Percentiles rank a stretch among this genome's conserved stretches.
phyloP scores from a whole-genome alignment of 2,888 invertebrate species.

The Erpobdella octoculata region DNA sequence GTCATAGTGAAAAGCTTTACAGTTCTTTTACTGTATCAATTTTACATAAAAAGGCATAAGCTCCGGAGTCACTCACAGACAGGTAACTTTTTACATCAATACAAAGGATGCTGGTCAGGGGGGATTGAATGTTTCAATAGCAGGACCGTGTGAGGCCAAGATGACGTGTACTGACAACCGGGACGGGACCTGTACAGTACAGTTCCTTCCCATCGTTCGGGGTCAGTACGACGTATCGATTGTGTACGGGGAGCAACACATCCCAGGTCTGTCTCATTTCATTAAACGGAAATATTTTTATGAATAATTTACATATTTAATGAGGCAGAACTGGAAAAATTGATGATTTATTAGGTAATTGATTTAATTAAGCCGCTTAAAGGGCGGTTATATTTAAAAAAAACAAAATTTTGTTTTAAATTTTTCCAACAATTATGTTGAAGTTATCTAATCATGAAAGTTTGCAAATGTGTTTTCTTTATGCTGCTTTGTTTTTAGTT shows the following conservation, averaged over 20 bases:
- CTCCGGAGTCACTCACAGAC: constrained; percentile 7
- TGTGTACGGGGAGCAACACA: constrained; percentile 8
- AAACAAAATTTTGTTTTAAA: background rate
- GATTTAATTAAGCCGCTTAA: no score
- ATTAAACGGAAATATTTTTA: no score
- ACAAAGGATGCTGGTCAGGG: constrained; percentile 26
- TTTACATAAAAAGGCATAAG: constrained; percentile 23
- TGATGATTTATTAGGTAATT: background rate
- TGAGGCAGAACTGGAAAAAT: no score
- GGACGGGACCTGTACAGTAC: constrained; percentile 23
- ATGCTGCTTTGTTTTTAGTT: no score
- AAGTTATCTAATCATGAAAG: no score
- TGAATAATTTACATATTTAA: no score
- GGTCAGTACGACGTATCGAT: constrained; percentile 22
- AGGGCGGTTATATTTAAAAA: no score
- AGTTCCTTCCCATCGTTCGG: constrained; percentile 11
- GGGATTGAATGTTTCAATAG: constrained; percentile 10
- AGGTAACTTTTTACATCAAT: constrained; percentile 9
- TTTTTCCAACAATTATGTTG: no score
- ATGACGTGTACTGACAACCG: constrained; percentile 25
- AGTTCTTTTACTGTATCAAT: no score
- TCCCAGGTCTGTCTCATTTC: constrained; percentile 11
- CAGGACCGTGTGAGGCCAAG: constrained; percentile 18
- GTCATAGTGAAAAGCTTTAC: no score
- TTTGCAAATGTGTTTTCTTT: no score